These are phyloP conservation scores for Habrosyne pyritoides DNA, from an alignment of 2,888 invertebrate genomes.

Conservation along the genomic window DNA sequence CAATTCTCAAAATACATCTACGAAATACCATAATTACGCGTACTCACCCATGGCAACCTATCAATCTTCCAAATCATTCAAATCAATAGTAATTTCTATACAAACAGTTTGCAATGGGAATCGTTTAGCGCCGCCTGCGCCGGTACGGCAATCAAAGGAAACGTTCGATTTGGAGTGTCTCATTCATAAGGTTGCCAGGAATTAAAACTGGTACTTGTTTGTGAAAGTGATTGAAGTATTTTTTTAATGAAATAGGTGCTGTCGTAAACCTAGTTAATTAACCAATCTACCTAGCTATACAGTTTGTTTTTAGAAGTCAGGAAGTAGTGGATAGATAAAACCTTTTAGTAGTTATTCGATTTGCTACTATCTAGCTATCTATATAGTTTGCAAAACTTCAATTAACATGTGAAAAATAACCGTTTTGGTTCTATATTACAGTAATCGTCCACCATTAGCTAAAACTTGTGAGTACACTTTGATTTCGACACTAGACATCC, in stretches of 20 bases:
- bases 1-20: neutral
- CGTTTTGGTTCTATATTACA: constrained; percentile 28
- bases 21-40: constrained; percentile 29
- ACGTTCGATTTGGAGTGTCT: constrained; percentile 34
- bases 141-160: constrained; percentile 42
- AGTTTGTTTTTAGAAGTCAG: no score
- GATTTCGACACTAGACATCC: constrained; percentile 68
- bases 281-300: no score
- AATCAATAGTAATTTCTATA: constrained; percentile 61
- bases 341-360: no score
- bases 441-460: constrained; percentile 49
- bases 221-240: neutral
- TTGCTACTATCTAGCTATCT: no score
- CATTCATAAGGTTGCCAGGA: constrained; percentile 38
- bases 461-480: constrained; percentile 51
- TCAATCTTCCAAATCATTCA: constrained; percentile 49
- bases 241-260: neutral
- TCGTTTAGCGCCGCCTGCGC: constrained; percentile 54
- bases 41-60: constrained; percentile 38
- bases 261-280: no score
- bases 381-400: no score
- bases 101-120: constrained; percentile 58
- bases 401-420: neutral
- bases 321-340: no score
- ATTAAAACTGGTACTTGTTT: constrained; percentile 1